phyloP scores from a whole-genome alignment of 2,113 vertebrate species.

The Chinchilla lanigera region DNA sequence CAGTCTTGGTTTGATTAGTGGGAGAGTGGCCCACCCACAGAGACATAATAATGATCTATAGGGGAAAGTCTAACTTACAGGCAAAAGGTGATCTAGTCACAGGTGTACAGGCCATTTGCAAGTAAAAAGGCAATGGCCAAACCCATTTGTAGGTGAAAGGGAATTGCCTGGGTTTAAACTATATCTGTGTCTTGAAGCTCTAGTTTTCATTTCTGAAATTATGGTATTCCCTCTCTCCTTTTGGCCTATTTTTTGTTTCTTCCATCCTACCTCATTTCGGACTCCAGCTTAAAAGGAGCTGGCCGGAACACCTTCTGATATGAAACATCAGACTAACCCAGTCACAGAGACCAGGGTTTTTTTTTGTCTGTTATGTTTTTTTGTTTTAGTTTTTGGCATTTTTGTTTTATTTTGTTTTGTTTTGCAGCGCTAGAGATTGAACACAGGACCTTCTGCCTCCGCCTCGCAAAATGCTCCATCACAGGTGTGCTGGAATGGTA shows the following conservation, averaged over 20 bases:
- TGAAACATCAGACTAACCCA: not conserved
- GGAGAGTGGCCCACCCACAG: not conserved
- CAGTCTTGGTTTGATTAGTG: not conserved
- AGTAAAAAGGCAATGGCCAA: no score
- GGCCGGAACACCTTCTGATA: not conserved
- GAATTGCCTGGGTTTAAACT: not conserved
- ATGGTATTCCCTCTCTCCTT: not conserved
- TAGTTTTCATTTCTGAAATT: not conserved
- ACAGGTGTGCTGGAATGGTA: not conserved
- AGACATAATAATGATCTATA: not conserved
- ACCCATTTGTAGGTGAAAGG: not conserved
- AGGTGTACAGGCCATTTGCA: not conserved
- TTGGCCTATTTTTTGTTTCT: not conserved
- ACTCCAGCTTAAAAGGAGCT: not conserved
- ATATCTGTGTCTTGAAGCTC: not conserved
- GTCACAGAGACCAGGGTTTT: not conserved
- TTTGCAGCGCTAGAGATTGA: no score
- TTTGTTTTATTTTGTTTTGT: no score
- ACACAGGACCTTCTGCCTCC: not conserved
- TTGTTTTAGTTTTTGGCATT: no score
- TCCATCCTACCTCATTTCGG: not conserved
- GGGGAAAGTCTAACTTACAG: not conserved
- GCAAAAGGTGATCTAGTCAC: not conserved
- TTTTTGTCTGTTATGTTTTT: not conserved
- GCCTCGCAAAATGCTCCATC: not conserved